Percentiles rank a stretch among this genome's conserved stretches.
Evolutionary conservation across 2,113 vertebrate species (phyloP).

Genomic region (Dermatemys mawii): DNA sequence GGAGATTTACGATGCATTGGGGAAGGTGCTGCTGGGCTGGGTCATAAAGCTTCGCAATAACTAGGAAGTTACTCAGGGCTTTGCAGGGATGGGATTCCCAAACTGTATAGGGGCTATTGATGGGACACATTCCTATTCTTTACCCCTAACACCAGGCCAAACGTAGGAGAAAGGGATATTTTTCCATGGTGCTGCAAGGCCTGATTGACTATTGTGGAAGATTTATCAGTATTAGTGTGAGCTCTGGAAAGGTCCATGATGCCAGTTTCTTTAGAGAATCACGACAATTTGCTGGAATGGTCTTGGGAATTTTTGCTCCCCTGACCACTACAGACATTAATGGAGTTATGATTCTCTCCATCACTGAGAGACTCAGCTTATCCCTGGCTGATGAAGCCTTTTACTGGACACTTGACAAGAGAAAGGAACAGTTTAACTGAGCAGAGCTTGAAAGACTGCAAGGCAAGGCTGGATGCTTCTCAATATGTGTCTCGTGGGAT

Average conservation of each 20-base stretch:
- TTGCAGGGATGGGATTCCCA: rapidly evolving
- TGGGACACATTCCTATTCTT: neutral
- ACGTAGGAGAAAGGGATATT: neutral
- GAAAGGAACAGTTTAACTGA: neutral
- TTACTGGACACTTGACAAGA: neutral
- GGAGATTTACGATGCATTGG: neutral
- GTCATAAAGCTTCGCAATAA: neutral
- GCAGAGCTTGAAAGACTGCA: neutral
- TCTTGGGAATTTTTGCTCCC: rapidly evolving
- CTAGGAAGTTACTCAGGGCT: neutral
- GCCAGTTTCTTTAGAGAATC: neutral
- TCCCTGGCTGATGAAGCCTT: neutral
- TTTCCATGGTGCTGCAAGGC: neutral
- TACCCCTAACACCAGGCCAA: neutral
- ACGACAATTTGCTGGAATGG: too few species aligned
- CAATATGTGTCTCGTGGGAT: rapidly evolving
- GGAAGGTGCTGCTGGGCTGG: neutral
- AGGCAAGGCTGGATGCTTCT: neutral
- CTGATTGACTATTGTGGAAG: rapidly evolving
- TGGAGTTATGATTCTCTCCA: neutral
- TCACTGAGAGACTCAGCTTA: rapidly evolving
- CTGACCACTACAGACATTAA: neutral
- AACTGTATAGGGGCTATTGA: neutral
- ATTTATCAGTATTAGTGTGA: neutral
- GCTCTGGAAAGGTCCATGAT: neutral